A percentile compares a stretch with the other conserved stretches of the same genome.
Conservation (phyloP, 2,797 vertebrate genomes). For the Sebastiscus albofasciatus region DNA sequence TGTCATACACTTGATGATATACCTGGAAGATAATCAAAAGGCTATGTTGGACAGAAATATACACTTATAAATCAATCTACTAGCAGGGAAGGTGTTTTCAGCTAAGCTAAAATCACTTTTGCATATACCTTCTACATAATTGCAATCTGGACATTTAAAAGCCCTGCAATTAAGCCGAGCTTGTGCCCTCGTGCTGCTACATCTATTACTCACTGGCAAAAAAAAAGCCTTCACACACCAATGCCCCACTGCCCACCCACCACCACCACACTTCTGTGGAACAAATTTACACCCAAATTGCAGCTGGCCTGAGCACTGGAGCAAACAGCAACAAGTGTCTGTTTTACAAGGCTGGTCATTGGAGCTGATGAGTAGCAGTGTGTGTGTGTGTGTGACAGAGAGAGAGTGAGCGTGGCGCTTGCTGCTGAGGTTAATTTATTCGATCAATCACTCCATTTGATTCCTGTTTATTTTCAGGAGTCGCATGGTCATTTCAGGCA, state of each 20-base stretch:
- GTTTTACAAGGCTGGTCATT: slow-evolving; percentile 42
- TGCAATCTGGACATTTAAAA: not conserved
- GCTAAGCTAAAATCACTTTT: not conserved
- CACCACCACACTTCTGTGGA: slow-evolving; percentile 14
- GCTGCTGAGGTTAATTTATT: slow-evolving; percentile 74
- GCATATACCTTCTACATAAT: not conserved
- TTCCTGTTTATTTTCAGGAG: slow-evolving; percentile 83
- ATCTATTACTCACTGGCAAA: slow-evolving; percentile 2
- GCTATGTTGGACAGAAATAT: not conserved
- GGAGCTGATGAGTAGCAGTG: slow-evolving; percentile 39
- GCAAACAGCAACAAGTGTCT: slow-evolving; percentile 68
- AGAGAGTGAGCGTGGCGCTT: not conserved
- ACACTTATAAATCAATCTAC: not conserved
- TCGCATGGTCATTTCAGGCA: slow-evolving; percentile 70
- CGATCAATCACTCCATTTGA: slow-evolving; percentile 80
- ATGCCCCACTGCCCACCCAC: not conserved
- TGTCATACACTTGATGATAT: not conserved
- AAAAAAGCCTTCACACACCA: not conserved
- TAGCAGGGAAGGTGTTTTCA: not conserved
- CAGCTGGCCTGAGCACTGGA: slow-evolving; percentile 40
- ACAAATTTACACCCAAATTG: slow-evolving; percentile 36
- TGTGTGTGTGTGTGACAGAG: slow-evolving; percentile 25
- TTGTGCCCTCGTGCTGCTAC: not conserved
- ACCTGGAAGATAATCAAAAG: not conserved
- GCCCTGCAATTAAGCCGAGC: not conserved